Percentiles rank a stretch among this genome's conserved stretches.
These are phyloP conservation scores for Alloscopus bannaensis DNA, from an alignment of 2,888 invertebrate species.

Conservation along the genomic window DNA sequence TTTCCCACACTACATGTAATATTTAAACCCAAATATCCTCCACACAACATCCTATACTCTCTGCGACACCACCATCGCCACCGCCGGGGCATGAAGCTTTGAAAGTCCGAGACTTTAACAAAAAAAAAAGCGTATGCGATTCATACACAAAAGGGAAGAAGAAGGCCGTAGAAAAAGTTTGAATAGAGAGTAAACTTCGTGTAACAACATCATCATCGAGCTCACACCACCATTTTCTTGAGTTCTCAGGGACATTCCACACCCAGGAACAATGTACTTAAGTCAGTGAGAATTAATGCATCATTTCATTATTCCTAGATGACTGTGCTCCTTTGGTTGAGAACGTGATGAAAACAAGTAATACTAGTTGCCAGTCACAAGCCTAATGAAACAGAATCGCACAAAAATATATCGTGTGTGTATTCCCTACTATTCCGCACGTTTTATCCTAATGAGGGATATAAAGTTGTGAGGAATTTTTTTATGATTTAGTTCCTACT, in stretches of 20 bases:
- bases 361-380: conserved; percentile 42
- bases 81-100: too few relatives aligned
- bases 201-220: not conserved
- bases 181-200: too few relatives aligned
- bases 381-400: too few relatives aligned
- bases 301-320: conserved; percentile 22
- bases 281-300: conserved; percentile 55
- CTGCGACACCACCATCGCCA: not conserved
- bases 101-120: too few relatives aligned
- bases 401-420: too few relatives aligned
- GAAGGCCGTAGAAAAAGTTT: not conserved
- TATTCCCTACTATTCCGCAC: too few relatives aligned
- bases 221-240: too few relatives aligned
- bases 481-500: too few relatives aligned
- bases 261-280: conserved; percentile 61
- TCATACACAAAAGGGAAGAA: conserved; percentile 12
- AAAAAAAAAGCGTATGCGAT: too few relatives aligned
- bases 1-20: conserved; percentile 58
- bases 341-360: conserved; percentile 59
- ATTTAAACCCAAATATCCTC: conserved; percentile 45
- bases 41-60: not conserved
- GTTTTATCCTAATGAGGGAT: too few relatives aligned
- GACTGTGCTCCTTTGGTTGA: conserved; percentile 37
- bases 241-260: conserved; percentile 58
- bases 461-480: too few relatives aligned